Evolutionary conservation across 2,888 invertebrate species (phyloP).

Genomic region (Sympetrum striolatum): DNA sequence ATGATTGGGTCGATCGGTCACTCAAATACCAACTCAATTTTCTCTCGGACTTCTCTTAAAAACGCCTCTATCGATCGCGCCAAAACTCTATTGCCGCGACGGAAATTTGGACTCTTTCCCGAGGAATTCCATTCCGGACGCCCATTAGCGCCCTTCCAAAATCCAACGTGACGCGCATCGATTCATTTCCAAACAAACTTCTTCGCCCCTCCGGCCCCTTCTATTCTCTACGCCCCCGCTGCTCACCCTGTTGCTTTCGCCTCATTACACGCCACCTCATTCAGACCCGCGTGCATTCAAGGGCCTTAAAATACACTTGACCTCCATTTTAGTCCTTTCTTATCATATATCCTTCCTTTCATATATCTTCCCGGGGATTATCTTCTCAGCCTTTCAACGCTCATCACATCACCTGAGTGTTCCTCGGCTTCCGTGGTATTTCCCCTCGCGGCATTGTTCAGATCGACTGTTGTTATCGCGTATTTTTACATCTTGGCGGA

Average conservation of each 20-base stretch:
- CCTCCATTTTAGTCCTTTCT: background rate
- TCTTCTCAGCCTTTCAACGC: background rate
- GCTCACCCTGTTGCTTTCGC: slow-evolving; percentile 31
- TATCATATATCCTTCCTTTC: background rate
- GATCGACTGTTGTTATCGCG: too few species aligned
- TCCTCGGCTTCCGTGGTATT: background rate
- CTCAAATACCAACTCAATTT: background rate
- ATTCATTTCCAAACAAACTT: background rate
- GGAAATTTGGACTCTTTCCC: background rate
- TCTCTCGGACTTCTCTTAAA: background rate
- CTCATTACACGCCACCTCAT: slow-evolving; percentile 38
- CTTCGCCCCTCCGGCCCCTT: background rate
- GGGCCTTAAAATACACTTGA: slow-evolving; percentile 34
- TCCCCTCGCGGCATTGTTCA: too few species aligned
- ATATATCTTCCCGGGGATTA: background rate
- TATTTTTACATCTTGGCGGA: too few species aligned
- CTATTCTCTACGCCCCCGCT: background rate
- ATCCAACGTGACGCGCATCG: background rate
- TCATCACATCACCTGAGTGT: background rate
- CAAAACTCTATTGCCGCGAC: background rate
- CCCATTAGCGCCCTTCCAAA: background rate
- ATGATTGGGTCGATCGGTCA: too few species aligned
- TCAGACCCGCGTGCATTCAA: slow-evolving; percentile 2
- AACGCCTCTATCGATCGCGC: background rate
- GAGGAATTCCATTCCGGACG: background rate